Evolutionary conservation across 2,797 vertebrate species (phyloP).

Genomic region (Gallinago nigripennis): DNA sequence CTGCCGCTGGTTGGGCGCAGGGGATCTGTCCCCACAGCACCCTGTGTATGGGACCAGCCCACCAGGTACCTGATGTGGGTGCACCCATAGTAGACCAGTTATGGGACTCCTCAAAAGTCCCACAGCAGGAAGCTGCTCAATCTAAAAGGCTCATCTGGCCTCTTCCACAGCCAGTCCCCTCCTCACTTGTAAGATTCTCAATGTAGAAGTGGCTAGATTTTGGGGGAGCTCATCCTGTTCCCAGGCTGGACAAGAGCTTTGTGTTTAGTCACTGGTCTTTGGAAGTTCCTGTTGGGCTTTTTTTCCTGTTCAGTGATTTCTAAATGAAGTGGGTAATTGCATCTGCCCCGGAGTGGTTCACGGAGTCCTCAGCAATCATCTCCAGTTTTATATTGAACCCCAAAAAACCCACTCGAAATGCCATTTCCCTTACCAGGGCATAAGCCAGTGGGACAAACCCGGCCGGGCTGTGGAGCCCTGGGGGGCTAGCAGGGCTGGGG

Average conservation of each 20-base stretch:
- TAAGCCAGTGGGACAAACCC: fast-evolving
- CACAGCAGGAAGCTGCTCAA: neutral
- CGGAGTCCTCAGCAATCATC: neutral
- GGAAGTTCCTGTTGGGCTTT: neutral
- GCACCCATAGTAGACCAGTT: neutral
- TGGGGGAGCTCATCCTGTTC: neutral
- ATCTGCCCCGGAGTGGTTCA: neutral
- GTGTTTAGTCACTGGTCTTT: constrained; percentile 14
- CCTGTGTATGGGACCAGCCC: neutral
- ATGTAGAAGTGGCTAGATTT: neutral
- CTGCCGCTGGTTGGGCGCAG: fast-evolving
- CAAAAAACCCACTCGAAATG: neutral
- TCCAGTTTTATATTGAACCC: neutral
- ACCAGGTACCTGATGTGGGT: neutral
- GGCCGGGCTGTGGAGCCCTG: fast-evolving
- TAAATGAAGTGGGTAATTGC: neutral
- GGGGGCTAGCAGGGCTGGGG: neutral
- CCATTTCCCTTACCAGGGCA: neutral
- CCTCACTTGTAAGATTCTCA: fast-evolving
- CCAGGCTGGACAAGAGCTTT: neutral
- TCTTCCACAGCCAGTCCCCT: neutral
- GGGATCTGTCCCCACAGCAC: neutral
- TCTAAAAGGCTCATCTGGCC: neutral
- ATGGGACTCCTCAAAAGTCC: neutral
- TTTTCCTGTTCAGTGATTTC: constrained; percentile 7